Evolutionary conservation across 2,797 vertebrate genomes (phyloP), one percentile per base, ranked within the genome.

Genomic region (Anisognathus igniventris): DNA sequence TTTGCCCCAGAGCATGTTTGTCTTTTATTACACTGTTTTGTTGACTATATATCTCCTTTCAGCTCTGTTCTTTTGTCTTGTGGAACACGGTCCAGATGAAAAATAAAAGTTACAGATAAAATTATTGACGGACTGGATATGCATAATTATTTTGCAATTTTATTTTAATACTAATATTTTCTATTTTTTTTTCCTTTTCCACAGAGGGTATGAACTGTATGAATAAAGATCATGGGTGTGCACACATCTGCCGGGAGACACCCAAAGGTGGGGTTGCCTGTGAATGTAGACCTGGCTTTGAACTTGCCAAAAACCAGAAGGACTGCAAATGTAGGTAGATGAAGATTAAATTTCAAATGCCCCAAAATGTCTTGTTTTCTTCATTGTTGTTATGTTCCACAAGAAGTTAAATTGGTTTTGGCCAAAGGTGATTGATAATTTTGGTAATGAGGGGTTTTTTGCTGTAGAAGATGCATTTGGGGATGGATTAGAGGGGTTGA

Each of bases 161-260:
- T 80, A 70, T 88, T 77, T 86, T 78, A 78, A 57, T 61, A 66
- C 48, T 86, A 66, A 87, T 86, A 73, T 90, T 96, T 84, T 96
- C 60, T 21, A 4, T 78, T 86, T 93, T 86, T 97, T 30, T 96
- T 24, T 68, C 35, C 61, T 91, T 70, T 92, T 95, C 86, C 97
- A 76, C 98, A 98, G 98, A 98, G 97, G 98, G 98, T 74, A 98
- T 98, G 98, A 98, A 98, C 98, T 99, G 99, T 97, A 99, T 99
- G 99, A 99, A 99, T 98, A 99, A 99, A 98, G 98, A 99, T 85
- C 99, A 99, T 14, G 99, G 99, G 96, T 99, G 99, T 74, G 99
- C 98, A 94, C 99, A 99, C 97, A 99, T 99, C 98, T 99, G 99
- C 98, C 98, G 99, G 84, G 99, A 99, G 97, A 99, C 99, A 25